phyloP scores from a whole-genome alignment of 2,113 vertebrate genomes.

The Vulpes lagopus region DNA sequence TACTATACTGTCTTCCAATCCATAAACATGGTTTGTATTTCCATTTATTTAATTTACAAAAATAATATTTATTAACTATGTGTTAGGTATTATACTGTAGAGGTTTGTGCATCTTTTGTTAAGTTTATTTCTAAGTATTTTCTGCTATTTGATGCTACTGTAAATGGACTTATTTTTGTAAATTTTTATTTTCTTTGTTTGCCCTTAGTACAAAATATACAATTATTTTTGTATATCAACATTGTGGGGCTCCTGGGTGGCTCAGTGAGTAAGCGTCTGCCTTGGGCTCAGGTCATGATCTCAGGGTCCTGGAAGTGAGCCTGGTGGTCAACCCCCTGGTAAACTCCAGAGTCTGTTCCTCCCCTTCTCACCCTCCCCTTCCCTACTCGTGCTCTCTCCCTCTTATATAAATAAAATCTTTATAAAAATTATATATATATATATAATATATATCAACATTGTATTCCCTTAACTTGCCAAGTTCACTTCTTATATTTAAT shows the following conservation, averaged over 20 bases:
- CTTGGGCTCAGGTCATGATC: background rate
- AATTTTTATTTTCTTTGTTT: slow-evolving; percentile 4
- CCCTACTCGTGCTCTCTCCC: background rate
- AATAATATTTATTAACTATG: background rate
- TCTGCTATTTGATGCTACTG: background rate
- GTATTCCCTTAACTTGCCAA: background rate
- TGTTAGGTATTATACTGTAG: background rate
- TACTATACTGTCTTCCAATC: background rate
- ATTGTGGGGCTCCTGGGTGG: background rate
- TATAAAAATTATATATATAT: background rate
- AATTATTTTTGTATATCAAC: background rate
- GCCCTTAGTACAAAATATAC: background rate
- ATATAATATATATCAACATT: background rate
- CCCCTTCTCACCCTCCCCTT: background rate
- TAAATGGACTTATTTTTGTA: background rate
- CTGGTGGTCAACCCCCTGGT: accelerated
- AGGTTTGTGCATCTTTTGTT: background rate
- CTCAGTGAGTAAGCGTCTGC: background rate
- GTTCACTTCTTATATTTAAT: slow-evolving; percentile 9
- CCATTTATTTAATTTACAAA: background rate
- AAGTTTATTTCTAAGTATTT: background rate
- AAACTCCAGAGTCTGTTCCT: background rate
- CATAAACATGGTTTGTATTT: background rate
- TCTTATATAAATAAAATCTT: background rate
- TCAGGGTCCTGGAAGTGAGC: background rate